Evolutionary conservation across 1,140 invertebrate species (phyloP).

Genomic region (Capitella teleta): DNA sequence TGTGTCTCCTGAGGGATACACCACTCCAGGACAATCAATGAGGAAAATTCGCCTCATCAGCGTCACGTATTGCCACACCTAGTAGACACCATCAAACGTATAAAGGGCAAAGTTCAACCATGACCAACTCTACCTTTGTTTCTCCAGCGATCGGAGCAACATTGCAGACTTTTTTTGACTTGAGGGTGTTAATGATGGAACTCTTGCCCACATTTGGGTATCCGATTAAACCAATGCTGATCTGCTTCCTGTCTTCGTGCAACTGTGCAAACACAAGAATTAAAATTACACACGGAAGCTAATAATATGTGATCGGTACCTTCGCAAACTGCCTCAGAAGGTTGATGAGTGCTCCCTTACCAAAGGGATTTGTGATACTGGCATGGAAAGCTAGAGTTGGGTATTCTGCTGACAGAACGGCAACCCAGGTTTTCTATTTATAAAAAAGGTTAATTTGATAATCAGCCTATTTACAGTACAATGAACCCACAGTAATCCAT

Average conservation of each 20-base stretch:
- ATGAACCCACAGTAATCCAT: slow-evolving; percentile 68
- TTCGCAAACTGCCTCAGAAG: slow-evolving; percentile 92
- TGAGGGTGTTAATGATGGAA: slow-evolving; percentile 92
- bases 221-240: slow-evolving; percentile 96
- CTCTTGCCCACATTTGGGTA: slow-evolving; percentile 99
- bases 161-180: slow-evolving; percentile 62
- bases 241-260: slow-evolving; percentile 90
- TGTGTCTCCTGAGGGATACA: slow-evolving; percentile 77
- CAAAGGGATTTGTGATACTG: slow-evolving; percentile 94
- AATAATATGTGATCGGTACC: slow-evolving; percentile 27
- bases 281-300: too few species aligned
- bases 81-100: background rate
- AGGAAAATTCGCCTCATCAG: slow-evolving; percentile 94
- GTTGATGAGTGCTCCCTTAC: slow-evolving; percentile 95
- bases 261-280: slow-evolving; percentile 42
- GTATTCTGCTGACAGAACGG: slow-evolving; percentile 81
- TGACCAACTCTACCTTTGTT: slow-evolving; percentile 65
- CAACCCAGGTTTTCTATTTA: slow-evolving; percentile 65
- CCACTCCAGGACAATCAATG: slow-evolving; percentile 98
- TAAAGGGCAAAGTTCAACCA: background rate
- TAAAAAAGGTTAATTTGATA: background rate
- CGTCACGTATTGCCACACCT: slow-evolving; percentile 96
- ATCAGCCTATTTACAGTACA: background rate
- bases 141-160: slow-evolving; percentile 98
- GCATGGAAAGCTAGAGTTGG: slow-evolving; percentile 98